These are phyloP conservation scores for Amniataba percoides DNA, from an alignment of 2,797 vertebrate species.

Conservation along the genomic window DNA sequence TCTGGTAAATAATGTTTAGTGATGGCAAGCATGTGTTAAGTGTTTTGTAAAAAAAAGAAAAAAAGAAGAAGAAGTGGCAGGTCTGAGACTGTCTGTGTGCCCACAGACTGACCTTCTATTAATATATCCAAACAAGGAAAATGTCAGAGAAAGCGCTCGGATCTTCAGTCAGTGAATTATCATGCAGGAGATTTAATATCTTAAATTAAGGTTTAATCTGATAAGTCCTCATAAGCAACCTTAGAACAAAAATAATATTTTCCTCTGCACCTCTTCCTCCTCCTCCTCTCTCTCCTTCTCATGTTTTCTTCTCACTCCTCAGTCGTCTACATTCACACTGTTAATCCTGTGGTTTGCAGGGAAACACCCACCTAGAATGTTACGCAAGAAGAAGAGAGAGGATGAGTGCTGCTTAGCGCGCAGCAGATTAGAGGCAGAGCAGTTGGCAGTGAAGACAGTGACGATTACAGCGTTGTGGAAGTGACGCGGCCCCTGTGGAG, in stretches of 20 bases:
- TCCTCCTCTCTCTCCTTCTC: slow-evolving; percentile 7
- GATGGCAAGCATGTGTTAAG: neutral
- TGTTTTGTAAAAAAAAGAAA: neutral
- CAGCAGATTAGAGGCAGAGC: slow-evolving; percentile 65
- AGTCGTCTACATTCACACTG: slow-evolving; percentile 38
- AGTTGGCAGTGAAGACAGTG: slow-evolving; percentile 35
- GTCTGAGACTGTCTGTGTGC: neutral
- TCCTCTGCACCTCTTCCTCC: neutral
- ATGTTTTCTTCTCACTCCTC: slow-evolving; percentile 14
- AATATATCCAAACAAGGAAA: neutral
- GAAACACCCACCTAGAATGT: slow-evolving; percentile 73
- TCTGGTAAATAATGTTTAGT: neutral
- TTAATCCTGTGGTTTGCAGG: slow-evolving; percentile 61
- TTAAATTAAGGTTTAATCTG: neutral
- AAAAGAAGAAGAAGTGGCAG: too few species aligned
- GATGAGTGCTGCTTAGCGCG: slow-evolving; percentile 66
- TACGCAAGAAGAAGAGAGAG: slow-evolving; percentile 70
- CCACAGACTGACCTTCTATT: neutral
- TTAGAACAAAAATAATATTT: neutral
- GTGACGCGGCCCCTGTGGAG: slow-evolving; percentile 48
- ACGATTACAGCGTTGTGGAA: slow-evolving; percentile 35
- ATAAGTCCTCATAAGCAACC: slow-evolving; percentile 6
- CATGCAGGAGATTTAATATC: too few species aligned
- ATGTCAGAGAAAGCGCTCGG: neutral
- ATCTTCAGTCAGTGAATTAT: neutral